Conservation (phyloP, 2,888 invertebrate species). For the Strigamia crassipes region DNA sequence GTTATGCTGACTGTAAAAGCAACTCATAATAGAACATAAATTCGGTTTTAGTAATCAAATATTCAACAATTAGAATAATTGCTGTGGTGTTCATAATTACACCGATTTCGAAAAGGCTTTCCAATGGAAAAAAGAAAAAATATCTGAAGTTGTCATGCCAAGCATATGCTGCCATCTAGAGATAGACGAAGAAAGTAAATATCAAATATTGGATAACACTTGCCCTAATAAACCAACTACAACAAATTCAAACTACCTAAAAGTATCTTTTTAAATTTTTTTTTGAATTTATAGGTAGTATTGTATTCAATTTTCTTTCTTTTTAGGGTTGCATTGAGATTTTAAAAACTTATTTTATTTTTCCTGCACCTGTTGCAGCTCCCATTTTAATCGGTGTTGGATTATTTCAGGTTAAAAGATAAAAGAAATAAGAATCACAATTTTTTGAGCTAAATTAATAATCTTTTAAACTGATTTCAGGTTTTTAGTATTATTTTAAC, state of each 20-base stretch:
- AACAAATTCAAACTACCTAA: constrained; percentile 23
- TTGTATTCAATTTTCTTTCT: neutral
- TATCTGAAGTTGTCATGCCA: constrained; percentile 65
- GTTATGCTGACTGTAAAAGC: constrained; percentile 66
- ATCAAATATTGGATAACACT: constrained; percentile 1
- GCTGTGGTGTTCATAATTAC: constrained; percentile 76
- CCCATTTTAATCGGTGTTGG: constrained; percentile 44
- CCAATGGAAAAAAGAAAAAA: constrained; percentile 52
- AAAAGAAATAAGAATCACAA: neutral
- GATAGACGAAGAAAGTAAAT: constrained; percentile 52
- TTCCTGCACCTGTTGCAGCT: constrained; percentile 45
- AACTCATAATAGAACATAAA: too few relatives aligned
- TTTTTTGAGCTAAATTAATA: neutral
- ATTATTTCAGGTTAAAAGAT: constrained; percentile 30
- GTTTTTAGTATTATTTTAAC: constrained; percentile 45
- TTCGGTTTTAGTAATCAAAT: neutral
- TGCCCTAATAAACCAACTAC: constrained; percentile 19
- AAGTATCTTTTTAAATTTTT: neutral
- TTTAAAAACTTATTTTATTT: constrained; percentile 45
- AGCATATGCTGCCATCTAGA: constrained; percentile 69
- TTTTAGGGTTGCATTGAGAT: constrained; percentile 44
- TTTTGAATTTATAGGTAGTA: neutral
- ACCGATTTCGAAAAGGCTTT: constrained; percentile 66
- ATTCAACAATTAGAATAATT: constrained; percentile 55
- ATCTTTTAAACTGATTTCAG: neutral